Base-by-base conservation (phyloP, 2,888 invertebrate genomes). In the Ennomos quercinarius region DNA sequence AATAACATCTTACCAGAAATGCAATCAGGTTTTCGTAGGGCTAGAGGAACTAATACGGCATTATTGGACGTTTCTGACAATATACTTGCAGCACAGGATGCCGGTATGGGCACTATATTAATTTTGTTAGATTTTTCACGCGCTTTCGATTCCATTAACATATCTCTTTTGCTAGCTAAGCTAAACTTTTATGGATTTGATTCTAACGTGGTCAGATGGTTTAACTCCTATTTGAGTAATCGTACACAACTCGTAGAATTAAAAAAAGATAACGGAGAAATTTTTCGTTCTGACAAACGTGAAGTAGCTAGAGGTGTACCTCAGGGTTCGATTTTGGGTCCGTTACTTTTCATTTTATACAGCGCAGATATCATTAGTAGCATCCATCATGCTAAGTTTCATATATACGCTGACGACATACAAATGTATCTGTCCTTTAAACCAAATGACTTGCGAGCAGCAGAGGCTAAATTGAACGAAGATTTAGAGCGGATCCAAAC, bases 371-470 rank as follows among this genome's bases (percentile, higher is more conserved):
- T 64, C 1, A 43, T n/a, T 1, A 48, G 38, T 0, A 9, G 11
- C 10, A 61, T 64, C 0, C 12, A 38, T 4, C n/a, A 57, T 9
- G 55, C 60, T 40, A 55, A 54, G 39, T 63, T 43, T 35, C 60
- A 63, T 38, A 50, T 67, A 2, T 63, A 64, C 35, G 64, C 64
- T 6, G 61, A 67, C 36, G 63, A 67, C 13, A 37, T 61, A 5
- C 63, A 63, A 41, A 5, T 64, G 5, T 63, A 63, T n/a, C 45
- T 52, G 0, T 61, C 66, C 3, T 55, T 44, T 41, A 57, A 44
- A 9, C 53, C 48, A 0, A 9, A 45, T 6, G 45, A 62, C 8
- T 6, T 38, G 1, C 17, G 34, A 4, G 2, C 1, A 10, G 60
- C 64, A 0, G 43, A 60, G 10, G 10, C 27, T 9, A 51, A 41